Base-by-base conservation (phyloP, 1,140 invertebrate species). In the Heterodera carotae region DNA sequence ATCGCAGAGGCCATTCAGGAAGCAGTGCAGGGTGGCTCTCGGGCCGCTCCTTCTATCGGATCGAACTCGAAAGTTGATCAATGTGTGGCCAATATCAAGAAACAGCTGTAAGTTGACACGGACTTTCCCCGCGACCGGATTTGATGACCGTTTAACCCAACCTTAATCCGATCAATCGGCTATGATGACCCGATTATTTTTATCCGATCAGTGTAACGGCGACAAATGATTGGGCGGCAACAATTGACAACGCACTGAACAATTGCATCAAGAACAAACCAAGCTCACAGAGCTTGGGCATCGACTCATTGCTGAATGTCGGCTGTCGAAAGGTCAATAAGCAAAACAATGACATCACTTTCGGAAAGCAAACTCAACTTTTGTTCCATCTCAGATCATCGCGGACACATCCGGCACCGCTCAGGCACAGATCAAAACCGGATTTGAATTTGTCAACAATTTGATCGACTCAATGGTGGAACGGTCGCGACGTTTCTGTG, bases 391-490 rank as follows among this genome's bases (percentile, higher is more conserved):
- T 31, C 59, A 83, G 84, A 86, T 86, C 25, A 87, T 87, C 62
- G 86, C 86, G 56, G 85, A 87, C 75, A 83, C 84, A 10, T 83
- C 84, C 60, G 85, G 86, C 60, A 81, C 80, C 29, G 85, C 86
- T 33, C 73, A 84, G 6, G 59, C 79, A 39, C 85, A 87, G 64
- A 77, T 87, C 18, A 87, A 87, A 74, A 86, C 85, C 53, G 85
- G 85, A 22, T 87, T 87, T 71, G 85, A 87, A 53, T 87, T 87
- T 66, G 84, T 87, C 22, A 87, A 87, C 79, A 87, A 87, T 73
- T 74, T 87, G 25, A 86, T 87, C 48, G 85, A 87, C 72, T 84
- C 86, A 15, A 87, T 87, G 85, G 85, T 88, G 60, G 85, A 87
- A 67, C 81, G 85, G 69, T 85, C 85, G 43, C 81, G 82, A 60